A percentile compares a stretch with the other conserved stretches of the same genome.
Conservation (phyloP, 2,113 vertebrate genomes). For the Colius striatus region DNA sequence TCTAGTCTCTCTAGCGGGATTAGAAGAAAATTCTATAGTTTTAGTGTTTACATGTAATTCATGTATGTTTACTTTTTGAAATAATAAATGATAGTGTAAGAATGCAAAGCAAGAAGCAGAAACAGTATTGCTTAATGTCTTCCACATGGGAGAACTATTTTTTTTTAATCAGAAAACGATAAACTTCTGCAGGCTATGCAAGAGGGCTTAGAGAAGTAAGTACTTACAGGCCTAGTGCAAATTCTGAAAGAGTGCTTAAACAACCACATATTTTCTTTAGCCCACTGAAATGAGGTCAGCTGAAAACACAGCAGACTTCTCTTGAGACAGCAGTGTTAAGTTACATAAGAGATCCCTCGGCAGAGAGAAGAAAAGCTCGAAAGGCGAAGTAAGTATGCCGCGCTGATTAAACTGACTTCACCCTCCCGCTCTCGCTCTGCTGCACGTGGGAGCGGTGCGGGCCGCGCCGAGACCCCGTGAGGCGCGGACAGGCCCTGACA, state of each 20-base stretch:
- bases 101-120: neutral
- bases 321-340: neutral
- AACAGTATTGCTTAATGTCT: neutral
- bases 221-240: neutral
- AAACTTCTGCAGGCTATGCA: neutral
- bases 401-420: fast-evolving
- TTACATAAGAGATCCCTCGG: neutral
- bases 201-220: neutral
- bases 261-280: neutral
- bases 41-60: neutral
- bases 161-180: neutral
- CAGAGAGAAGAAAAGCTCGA: neutral
- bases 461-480: too few species aligned
- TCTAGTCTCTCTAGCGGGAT: neutral
- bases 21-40: neutral
- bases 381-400: fast-evolving
- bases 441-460: too few species aligned
- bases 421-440: neutral
- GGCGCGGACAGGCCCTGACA: too few species aligned
- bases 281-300: neutral
- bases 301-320: neutral
- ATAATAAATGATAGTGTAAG: neutral
- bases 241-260: neutral
- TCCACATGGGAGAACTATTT: neutral
- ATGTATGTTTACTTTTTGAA: slow-evolving; percentile 21